Evolutionary conservation across 2,888 invertebrate species (phyloP).

Genomic region (Chrysomela aeneicollis): DNA sequence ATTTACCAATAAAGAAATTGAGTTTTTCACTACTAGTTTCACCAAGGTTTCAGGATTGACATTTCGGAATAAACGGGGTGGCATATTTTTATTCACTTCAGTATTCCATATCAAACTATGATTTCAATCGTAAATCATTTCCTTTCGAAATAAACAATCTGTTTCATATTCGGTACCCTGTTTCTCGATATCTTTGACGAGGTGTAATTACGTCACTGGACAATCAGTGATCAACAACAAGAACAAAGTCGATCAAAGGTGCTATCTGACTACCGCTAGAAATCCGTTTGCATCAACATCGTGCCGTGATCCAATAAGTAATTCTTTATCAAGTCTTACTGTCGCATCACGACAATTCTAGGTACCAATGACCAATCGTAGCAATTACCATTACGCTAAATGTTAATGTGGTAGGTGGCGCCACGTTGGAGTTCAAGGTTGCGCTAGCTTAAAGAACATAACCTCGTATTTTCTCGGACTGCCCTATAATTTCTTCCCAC

Average conservation of each 20-base stretch:
- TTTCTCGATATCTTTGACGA: not conserved
- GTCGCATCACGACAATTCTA: conserved; percentile 4
- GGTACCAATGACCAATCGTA: not conserved
- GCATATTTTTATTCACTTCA: too few relatives aligned
- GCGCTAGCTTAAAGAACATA: conserved; percentile 31
- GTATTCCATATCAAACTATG: too few relatives aligned
- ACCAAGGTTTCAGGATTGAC: too few relatives aligned
- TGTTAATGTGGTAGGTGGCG: conserved; percentile 27
- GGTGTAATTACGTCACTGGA: not conserved
- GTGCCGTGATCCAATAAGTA: not conserved
- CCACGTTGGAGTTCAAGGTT: conserved; percentile 39
- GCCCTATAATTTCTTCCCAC: conserved; percentile 32
- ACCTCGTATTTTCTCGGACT: conserved; percentile 31
- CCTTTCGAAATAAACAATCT: too few relatives aligned
- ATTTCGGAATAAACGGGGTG: too few relatives aligned
- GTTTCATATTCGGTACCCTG: too few relatives aligned
- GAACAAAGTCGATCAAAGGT: not conserved
- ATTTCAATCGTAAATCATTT: too few relatives aligned
- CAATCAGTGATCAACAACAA: not conserved
- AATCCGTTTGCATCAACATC: not conserved
- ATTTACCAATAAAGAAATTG: too few relatives aligned
- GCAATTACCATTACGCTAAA: not conserved
- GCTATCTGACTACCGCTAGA: not conserved
- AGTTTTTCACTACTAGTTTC: too few relatives aligned
- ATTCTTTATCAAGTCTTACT: too few relatives aligned